Conservation (phyloP, 2,888 invertebrate species). For the Melipona bicolor region DNA sequence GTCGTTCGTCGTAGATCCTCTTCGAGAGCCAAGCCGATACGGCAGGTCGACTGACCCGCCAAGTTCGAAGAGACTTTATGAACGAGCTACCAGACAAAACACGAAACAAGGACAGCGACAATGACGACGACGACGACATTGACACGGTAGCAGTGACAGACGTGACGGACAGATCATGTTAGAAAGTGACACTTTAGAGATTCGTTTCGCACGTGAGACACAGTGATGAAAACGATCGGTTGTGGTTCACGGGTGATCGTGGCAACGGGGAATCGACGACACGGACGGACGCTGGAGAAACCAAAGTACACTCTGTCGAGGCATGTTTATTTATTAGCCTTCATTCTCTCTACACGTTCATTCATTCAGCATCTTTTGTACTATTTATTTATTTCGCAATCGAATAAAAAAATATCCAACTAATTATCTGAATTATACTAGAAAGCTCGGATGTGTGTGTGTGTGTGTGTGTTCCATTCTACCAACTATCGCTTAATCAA, state of each 20-base stretch:
- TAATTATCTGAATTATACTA: neutral
- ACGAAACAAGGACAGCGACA: conserved; percentile 8
- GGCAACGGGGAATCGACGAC: conserved; percentile 28
- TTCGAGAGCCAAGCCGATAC: neutral
- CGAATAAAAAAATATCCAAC: conserved; percentile 11
- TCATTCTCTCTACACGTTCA: conserved; percentile 13
- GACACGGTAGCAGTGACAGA: conserved; percentile 61
- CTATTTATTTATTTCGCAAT: conserved; percentile 51
- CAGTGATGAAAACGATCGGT: conserved; percentile 19
- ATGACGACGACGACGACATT: conserved; percentile 60
- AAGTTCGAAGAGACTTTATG: conserved; percentile 8
- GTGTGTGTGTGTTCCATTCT: neutral
- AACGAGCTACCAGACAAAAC: neutral
- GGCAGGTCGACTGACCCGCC: neutral
- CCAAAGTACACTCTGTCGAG: conserved; percentile 62
- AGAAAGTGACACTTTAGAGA: conserved; percentile 63
- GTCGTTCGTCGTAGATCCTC: conserved; percentile 16
- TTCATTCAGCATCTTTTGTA: conserved; percentile 37
- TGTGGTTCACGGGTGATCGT: conserved; percentile 3
- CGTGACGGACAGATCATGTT: conserved; percentile 29
- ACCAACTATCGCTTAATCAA: neutral
- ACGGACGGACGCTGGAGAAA: conserved; percentile 59
- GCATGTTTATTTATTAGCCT: conserved; percentile 41
- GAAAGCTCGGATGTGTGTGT: neutral
- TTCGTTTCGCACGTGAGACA: conserved; percentile 17